Evolutionary conservation across 2,113 vertebrate genomes (phyloP).

Genomic region (Gadus chalcogrammus): DNA sequence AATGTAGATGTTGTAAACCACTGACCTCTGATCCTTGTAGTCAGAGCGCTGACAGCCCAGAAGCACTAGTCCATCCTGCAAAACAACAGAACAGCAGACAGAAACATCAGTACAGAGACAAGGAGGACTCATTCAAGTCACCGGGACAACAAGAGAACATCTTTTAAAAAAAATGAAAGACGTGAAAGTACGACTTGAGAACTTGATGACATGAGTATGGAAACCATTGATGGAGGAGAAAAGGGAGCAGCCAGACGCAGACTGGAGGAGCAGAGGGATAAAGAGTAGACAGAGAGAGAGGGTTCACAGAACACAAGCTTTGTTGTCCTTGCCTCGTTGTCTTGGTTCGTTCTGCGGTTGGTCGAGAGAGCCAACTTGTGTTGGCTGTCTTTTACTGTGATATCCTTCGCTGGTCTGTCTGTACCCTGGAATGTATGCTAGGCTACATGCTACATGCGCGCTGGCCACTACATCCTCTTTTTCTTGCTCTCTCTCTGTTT

Average conservation of each 20-base stretch:
- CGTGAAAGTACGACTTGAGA: no score
- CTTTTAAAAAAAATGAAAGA: no score
- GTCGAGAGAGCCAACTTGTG: constrained; percentile 10
- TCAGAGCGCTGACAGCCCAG: constrained; percentile 68
- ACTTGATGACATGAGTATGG: no score
- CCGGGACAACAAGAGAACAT: no score
- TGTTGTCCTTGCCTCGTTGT: constrained; percentile 24
- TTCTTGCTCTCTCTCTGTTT: constrained; percentile 31
- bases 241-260: no score
- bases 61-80: constrained; percentile 87
- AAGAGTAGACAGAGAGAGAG: not conserved
- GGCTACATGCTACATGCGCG: constrained; percentile 24
- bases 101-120: not conserved
- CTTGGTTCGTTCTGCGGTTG: constrained; percentile 9
- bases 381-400: constrained; percentile 45
- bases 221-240: no score
- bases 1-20: not conserved
- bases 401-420: constrained; percentile 20
- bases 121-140: no score
- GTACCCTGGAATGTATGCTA: constrained; percentile 33
- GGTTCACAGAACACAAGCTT: constrained; percentile 3
- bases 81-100: not conserved
- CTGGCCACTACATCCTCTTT: constrained; percentile 31
- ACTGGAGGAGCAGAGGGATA: not conserved
- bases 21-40: constrained; percentile 61